Percentiles rank a stretch among this genome's conserved stretches.
These are phyloP conservation scores for Aphaenogaster floridana DNA, from an alignment of 1,140 invertebrate genomes.

Conservation along the genomic window DNA sequence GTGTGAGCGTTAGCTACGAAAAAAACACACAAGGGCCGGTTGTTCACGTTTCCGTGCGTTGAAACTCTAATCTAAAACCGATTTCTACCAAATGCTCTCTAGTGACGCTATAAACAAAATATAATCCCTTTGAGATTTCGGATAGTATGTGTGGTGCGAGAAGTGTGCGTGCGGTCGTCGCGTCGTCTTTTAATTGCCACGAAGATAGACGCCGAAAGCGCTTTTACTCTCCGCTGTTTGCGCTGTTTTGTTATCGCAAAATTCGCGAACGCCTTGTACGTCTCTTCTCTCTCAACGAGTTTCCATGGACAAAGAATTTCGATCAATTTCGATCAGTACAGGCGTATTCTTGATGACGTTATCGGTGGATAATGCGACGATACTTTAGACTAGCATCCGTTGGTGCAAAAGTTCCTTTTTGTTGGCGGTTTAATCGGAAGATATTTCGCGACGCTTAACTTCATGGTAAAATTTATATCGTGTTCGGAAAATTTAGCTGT, in stretches of 20 bases:
- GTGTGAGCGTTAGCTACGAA: slow-evolving; percentile 86
- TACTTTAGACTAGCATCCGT: neutral
- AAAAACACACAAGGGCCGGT: slow-evolving; percentile 75
- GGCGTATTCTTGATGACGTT: neutral
- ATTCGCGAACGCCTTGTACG: slow-evolving; percentile 1
- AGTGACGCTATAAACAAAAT: slow-evolving; percentile 6
- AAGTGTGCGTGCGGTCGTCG: slow-evolving; percentile 2
- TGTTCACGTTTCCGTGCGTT: slow-evolving; percentile 39
- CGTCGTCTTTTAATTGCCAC: neutral
- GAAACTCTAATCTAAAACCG: slow-evolving; percentile 34
- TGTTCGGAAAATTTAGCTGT: slow-evolving; percentile 14
- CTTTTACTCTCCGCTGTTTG: neutral
- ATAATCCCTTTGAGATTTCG: slow-evolving; percentile 20
- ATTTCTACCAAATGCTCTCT: slow-evolving; percentile 58
- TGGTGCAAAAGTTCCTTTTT: neutral
- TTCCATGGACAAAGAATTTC: slow-evolving; percentile 5
- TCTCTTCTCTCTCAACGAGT: neutral
- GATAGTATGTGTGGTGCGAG: neutral
- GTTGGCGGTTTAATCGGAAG: neutral
- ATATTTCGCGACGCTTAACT: neutral
- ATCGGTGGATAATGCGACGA: neutral
- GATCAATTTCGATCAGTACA: neutral
- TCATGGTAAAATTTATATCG: slow-evolving; percentile 3
- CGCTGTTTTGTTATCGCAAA: neutral
- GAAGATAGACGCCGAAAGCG: neutral